phyloP scores from a whole-genome alignment of 2,888 invertebrate genomes.

The Thymelicus acteon region DNA sequence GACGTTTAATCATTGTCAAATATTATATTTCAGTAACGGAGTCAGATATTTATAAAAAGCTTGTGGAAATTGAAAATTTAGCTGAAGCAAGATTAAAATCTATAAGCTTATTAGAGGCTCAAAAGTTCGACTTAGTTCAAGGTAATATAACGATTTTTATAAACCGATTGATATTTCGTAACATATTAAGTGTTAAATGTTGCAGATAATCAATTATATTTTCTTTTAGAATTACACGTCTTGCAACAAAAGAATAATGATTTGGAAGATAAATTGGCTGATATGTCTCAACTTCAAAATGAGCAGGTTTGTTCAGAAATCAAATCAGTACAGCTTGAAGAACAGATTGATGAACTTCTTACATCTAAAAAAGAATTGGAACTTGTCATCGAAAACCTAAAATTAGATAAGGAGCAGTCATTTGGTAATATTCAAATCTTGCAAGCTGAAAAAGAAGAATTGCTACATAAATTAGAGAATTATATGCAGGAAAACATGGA shows the following conservation, averaged over 20 bases:
- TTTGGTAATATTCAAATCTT: slow-evolving; percentile 83
- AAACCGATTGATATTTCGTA: neutral
- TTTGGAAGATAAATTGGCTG: slow-evolving; percentile 85
- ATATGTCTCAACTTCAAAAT: slow-evolving; percentile 86
- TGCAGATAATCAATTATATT: slow-evolving; percentile 25
- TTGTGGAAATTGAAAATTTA: slow-evolving; percentile 76
- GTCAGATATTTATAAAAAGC: slow-evolving; percentile 78
- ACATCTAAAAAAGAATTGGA: slow-evolving; percentile 78
- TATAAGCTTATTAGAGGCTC: slow-evolving; percentile 86
- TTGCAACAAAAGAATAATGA: slow-evolving; percentile 86
- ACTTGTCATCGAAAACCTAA: slow-evolving; percentile 77
- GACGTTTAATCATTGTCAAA: neutral
- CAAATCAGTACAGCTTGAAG: slow-evolving; percentile 91
- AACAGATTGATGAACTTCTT: slow-evolving; percentile 87
- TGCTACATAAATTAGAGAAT: slow-evolving; percentile 86
- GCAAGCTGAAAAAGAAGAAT: slow-evolving; percentile 85
- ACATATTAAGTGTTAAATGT: slow-evolving; percentile 14
- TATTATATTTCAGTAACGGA: slow-evolving; percentile 70
- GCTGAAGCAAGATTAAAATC: slow-evolving; percentile 84
- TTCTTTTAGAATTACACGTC: slow-evolving; percentile 78
- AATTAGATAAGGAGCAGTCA: slow-evolving; percentile 82
- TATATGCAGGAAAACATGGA: slow-evolving; percentile 91
- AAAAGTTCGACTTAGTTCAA: slow-evolving; percentile 88
- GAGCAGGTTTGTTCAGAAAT: slow-evolving; percentile 91
- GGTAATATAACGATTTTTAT: slow-evolving; percentile 62